These are phyloP conservation scores for Cercopithecus petaurista DNA, from an alignment of 2,797 vertebrate species.

Conservation along the genomic window DNA sequence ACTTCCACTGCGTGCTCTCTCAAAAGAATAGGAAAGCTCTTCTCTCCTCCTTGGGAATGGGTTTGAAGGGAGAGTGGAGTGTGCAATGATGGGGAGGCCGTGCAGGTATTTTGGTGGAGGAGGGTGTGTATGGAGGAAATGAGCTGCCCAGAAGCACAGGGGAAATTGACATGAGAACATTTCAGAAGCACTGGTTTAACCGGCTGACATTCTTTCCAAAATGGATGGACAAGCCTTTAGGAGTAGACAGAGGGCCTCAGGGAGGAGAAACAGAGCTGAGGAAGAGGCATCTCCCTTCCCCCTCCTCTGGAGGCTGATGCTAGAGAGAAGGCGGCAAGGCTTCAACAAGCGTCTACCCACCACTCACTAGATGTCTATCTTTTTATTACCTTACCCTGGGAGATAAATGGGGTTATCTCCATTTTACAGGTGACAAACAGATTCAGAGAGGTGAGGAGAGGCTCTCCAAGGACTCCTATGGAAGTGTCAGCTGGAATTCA, in stretches of 20 bases:
- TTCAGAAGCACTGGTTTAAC: conserved; percentile 32
- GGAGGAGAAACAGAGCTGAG: not conserved
- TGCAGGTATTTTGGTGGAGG: not conserved
- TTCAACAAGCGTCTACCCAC: not conserved
- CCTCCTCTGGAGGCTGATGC: not conserved
- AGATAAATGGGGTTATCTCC: not conserved
- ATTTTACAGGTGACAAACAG: not conserved
- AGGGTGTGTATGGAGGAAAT: not conserved
- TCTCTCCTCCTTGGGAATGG: not conserved
- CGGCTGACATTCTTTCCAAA: conserved; percentile 27
- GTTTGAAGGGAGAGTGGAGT: not conserved
- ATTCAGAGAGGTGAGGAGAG: not conserved
- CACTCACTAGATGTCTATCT: not conserved
- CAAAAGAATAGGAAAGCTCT: not conserved
- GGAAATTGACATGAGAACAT: not conserved
- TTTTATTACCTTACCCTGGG: not conserved
- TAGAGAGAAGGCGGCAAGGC: not conserved
- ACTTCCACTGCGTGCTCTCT: not conserved
- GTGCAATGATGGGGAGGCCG: not conserved
- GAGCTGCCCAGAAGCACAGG: not conserved
- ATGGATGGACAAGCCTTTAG: not conserved
- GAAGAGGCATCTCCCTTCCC: not conserved
- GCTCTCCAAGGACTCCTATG: not conserved
- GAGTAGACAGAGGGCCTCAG: not conserved
- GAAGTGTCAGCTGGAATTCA: not conserved